Evolutionary conservation across 2,797 vertebrate species (phyloP).

Genomic region (Myoxocephalus aenaeus): DNA sequence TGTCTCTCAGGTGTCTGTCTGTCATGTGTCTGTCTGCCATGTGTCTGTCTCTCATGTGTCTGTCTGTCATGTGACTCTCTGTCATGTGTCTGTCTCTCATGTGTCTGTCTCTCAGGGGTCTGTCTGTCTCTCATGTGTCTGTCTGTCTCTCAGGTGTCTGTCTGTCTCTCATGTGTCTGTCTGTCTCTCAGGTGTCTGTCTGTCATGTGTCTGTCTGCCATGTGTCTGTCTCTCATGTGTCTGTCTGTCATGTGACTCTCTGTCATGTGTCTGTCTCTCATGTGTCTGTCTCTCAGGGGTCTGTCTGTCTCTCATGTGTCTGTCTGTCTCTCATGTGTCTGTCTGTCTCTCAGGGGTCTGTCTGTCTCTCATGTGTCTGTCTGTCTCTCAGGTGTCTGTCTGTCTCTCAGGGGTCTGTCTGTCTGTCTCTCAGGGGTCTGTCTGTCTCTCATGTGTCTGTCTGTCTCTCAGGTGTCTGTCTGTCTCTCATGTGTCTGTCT

Average conservation of each 20-base stretch:
- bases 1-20: slow-evolving; percentile 70
- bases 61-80: slow-evolving; percentile 71
- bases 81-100: background rate
- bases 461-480: slow-evolving; percentile 23
- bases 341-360: no score
- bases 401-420: no score
- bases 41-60: background rate
- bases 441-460: background rate
- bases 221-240: background rate
- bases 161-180: background rate
- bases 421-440: no score
- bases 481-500: background rate
- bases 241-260: slow-evolving; percentile 69
- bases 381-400: slow-evolving; percentile 68
- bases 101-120: slow-evolving; percentile 63
- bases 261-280: background rate
- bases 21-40: no score
- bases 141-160: slow-evolving; percentile 64
- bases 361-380: background rate
- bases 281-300: slow-evolving; percentile 62
- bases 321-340: slow-evolving; percentile 64
- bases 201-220: no score
- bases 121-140: background rate
- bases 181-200: slow-evolving; percentile 68
- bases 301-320: background rate